Evolutionary conservation across 2,797 vertebrate species (phyloP).

Genomic region (Spinus pinus): DNA sequence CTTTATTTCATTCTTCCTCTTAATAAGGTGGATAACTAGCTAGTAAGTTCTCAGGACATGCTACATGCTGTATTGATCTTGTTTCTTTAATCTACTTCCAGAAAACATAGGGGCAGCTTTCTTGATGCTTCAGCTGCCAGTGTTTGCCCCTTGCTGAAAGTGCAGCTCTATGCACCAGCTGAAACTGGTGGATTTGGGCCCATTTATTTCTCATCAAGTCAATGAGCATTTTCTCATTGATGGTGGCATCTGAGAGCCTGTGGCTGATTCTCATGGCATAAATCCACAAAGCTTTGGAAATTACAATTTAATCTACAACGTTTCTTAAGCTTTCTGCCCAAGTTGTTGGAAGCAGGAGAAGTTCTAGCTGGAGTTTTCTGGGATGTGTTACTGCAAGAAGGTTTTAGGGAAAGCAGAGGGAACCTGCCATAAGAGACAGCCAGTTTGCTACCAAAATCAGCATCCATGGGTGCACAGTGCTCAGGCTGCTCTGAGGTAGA

Average conservation of each 20-base stretch:
- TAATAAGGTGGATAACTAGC: conserved; percentile 60
- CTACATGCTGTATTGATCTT: conserved; percentile 33
- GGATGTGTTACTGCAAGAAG: not conserved
- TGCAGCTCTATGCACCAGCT: not conserved
- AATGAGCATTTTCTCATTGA: not conserved
- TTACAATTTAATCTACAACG: not conserved
- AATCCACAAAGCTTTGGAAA: not conserved
- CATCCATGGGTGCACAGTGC: accelerated
- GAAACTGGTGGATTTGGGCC: not conserved
- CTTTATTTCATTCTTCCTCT: conserved; percentile 51
- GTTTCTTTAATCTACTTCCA: conserved; percentile 45
- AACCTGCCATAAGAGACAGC: accelerated
- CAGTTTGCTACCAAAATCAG: not conserved
- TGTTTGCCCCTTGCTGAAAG: not conserved
- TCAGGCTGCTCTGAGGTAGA: not conserved
- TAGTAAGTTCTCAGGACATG: conserved; percentile 50
- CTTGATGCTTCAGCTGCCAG: not conserved
- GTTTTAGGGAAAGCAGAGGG: not conserved
- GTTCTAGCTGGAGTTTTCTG: not conserved
- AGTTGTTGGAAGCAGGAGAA: not conserved
- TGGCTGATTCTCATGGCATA: not conserved
- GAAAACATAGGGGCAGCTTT: not conserved
- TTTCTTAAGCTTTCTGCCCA: not conserved
- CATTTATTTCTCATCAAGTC: not conserved
- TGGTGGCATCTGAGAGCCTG: not conserved